Conservation (phyloP, 2,888 invertebrate genomes). For the Microdon myrmicae region DNA sequence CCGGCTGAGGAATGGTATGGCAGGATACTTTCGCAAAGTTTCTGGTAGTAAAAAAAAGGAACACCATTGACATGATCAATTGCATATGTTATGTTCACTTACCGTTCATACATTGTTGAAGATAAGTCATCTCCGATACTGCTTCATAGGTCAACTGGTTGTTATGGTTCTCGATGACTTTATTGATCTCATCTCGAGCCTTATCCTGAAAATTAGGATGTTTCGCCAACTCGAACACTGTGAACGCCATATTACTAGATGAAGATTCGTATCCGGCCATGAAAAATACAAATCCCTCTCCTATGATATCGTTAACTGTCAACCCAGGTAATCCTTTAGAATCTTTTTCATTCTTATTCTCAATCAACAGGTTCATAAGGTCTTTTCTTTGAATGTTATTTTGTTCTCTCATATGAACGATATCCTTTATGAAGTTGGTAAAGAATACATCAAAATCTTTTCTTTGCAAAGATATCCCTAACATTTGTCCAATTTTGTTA, state of each 20-base stretch:
- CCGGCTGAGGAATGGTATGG: slow-evolving; percentile 61
- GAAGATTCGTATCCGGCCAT: slow-evolving; percentile 70
- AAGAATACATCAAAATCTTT: slow-evolving; percentile 47
- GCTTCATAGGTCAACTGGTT: slow-evolving; percentile 67
- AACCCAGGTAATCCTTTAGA: slow-evolving; percentile 54
- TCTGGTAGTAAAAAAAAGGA: slow-evolving; percentile 59
- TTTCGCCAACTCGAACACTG: slow-evolving; percentile 68
- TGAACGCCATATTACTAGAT: slow-evolving; percentile 67
- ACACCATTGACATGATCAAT: too few species aligned
- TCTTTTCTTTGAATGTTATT: slow-evolving; percentile 57
- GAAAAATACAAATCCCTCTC: slow-evolving; percentile 70
- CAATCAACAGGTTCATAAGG: slow-evolving; percentile 58
- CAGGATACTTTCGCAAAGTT: slow-evolving; percentile 67
- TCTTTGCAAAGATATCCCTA: slow-evolving; percentile 7
- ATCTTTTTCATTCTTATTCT: slow-evolving; percentile 54
- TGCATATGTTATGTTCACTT: slow-evolving; percentile 12
- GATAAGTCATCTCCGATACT: slow-evolving; percentile 67
- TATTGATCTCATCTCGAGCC: slow-evolving; percentile 65
- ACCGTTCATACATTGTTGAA: slow-evolving; percentile 68
- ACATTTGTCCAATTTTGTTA: slow-evolving; percentile 7
- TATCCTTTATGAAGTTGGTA: slow-evolving; percentile 55
- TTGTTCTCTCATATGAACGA: slow-evolving; percentile 54
- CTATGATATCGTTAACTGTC: slow-evolving; percentile 67
- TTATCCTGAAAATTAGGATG: slow-evolving; percentile 67
- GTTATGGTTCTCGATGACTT: slow-evolving; percentile 61